Conservation (phyloP, 2,797 vertebrate species). For the Vespertilio murinus region DNA sequence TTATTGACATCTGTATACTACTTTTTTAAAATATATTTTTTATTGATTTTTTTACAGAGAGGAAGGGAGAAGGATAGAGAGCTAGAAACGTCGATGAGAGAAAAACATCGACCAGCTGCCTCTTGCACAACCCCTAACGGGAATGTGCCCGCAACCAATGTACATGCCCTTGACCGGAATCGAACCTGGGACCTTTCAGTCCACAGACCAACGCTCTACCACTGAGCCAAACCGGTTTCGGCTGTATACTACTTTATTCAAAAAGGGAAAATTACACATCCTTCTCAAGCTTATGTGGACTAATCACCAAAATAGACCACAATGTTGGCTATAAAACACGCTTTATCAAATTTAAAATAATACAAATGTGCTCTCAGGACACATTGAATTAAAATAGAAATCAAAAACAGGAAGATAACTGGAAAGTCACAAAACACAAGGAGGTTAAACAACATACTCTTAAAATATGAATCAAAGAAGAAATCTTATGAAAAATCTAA, state of each 20-base stretch:
- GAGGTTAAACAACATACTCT: neutral
- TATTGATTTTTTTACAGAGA: too few species aligned
- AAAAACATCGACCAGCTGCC: too few species aligned
- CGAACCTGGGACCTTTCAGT: too few species aligned
- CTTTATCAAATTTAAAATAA: neutral
- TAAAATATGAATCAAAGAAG: neutral
- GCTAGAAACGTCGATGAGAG: too few species aligned
- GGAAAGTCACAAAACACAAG: neutral
- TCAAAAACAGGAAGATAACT: neutral
- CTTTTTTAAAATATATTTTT: neutral
- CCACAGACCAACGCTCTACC: too few species aligned
- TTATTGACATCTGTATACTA: neutral
- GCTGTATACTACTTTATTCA: neutral
- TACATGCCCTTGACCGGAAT: too few species aligned
- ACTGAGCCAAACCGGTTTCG: too few species aligned
- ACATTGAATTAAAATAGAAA: conserved; percentile 35
- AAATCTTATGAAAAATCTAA: conserved; percentile 10
- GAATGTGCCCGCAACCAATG: too few species aligned
- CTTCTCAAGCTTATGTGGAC: neutral
- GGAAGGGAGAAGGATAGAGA: too few species aligned
- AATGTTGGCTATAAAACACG: neutral
- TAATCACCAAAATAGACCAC: neutral
- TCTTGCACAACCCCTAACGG: too few species aligned
- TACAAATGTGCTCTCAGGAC: neutral
- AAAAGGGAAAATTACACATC: neutral